Evolutionary conservation across 2,888 invertebrate species (phyloP).

Genomic region (Ophraella communa): DNA sequence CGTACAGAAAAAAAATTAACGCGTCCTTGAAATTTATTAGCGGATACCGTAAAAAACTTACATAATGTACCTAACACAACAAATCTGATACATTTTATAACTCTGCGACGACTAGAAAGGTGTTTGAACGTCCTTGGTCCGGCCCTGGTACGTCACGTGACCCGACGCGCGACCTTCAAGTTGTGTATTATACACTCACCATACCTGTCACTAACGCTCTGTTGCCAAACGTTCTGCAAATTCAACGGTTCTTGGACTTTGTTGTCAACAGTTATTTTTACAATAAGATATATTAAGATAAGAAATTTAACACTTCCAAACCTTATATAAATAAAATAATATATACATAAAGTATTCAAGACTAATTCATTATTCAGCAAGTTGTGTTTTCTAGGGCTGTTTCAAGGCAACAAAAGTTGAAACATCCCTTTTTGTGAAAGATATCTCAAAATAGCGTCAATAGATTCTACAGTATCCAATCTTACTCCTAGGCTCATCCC

Average conservation of each 20-base stretch:
- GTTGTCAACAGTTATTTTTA: too few species aligned
- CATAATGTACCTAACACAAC: neutral
- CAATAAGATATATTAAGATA: too few species aligned
- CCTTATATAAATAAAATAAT: too few species aligned
- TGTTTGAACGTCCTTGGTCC: conserved; percentile 48
- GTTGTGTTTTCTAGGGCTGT: too few species aligned
- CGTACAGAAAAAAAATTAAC: neutral
- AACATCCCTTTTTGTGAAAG: too few species aligned
- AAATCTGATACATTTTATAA: neutral
- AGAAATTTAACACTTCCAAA: too few species aligned
- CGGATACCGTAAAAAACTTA: conserved; percentile 1
- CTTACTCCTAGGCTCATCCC: too few species aligned
- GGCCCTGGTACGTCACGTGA: conserved; percentile 60
- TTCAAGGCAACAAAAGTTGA: too few species aligned
- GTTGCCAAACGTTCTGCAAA: conserved; percentile 16
- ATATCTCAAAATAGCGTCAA: too few species aligned
- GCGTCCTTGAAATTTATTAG: neutral
- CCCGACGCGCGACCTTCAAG: conserved; percentile 64
- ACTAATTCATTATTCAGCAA: too few species aligned
- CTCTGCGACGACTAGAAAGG: conserved; percentile 22
- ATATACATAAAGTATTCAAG: too few species aligned
- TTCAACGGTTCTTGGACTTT: neutral
- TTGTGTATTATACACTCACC: conserved; percentile 56
- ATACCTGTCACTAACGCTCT: conserved; percentile 55
- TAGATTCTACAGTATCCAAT: too few species aligned